These are phyloP conservation scores for Adelosebastes latens DNA, from an alignment of 2,797 vertebrate species.

Conservation along the genomic window DNA sequence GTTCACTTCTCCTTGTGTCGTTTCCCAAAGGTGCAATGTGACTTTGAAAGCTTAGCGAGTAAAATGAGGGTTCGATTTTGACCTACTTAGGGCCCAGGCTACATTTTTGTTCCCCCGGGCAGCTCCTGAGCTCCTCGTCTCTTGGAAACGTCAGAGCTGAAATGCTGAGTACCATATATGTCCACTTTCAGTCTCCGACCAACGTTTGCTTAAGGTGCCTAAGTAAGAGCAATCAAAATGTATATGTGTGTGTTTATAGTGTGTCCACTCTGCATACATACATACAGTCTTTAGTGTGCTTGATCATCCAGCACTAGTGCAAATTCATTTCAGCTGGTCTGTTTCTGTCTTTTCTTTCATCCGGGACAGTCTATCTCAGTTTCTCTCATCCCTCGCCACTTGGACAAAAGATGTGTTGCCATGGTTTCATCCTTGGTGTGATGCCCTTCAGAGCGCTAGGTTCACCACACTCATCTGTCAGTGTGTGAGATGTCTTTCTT, in stretches of 20 bases:
- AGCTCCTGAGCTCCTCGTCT: constrained; percentile 58
- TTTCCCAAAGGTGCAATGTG: constrained; percentile 77
- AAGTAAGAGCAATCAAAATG: constrained; percentile 70
- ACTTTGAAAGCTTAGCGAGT: constrained; percentile 75
- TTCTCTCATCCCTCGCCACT: constrained; percentile 58
- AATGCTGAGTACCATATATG: constrained; percentile 58
- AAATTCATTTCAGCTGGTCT: constrained; percentile 81
- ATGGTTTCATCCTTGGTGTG: constrained; percentile 79
- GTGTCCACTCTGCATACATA: constrained; percentile 73
- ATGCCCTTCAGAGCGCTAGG: constrained; percentile 71
- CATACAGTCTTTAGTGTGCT: constrained; percentile 80
- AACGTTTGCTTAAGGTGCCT: constrained; percentile 78
- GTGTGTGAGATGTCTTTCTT: constrained; percentile 60
- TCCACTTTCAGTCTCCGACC: constrained; percentile 49
- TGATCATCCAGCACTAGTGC: constrained; percentile 80
- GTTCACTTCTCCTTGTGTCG: constrained; percentile 63
- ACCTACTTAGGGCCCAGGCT: constrained; percentile 71
- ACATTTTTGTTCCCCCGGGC: constrained; percentile 54
- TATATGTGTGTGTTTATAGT: constrained; percentile 66
- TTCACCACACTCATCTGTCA: constrained; percentile 67
- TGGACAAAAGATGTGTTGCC: constrained; percentile 75
- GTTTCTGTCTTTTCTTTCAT: constrained; percentile 55
- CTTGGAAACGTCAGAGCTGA: constrained; percentile 62
- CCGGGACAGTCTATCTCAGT: constrained; percentile 52
- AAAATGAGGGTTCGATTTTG: constrained; percentile 69